Percentiles rank a stretch among this genome's conserved stretches.
phyloP scores from a whole-genome alignment of 53 echinoderm and acorn worm species.

The Holothuria leucospilota region DNA sequence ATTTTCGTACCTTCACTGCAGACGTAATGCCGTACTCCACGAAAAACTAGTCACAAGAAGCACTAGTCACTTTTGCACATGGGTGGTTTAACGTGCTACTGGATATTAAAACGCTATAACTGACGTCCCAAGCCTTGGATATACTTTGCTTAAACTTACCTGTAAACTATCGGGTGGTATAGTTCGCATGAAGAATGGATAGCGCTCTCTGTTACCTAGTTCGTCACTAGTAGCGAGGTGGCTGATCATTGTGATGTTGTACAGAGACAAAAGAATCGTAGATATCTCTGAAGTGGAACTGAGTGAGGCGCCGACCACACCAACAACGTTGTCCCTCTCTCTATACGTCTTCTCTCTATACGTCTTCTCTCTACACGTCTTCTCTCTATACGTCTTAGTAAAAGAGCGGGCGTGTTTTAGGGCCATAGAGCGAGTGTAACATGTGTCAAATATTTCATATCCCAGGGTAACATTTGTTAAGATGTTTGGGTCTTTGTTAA shows the following conservation, averaged over 20 bases:
- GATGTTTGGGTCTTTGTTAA: slow-evolving; percentile 23
- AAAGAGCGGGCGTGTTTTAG: slow-evolving; percentile 51
- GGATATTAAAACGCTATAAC: too few species aligned
- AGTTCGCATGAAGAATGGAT: slow-evolving; percentile 88
- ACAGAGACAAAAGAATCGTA: slow-evolving; percentile 77
- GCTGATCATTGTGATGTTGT: slow-evolving; percentile 84
- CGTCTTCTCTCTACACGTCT: too few species aligned
- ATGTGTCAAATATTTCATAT: slow-evolving; percentile 73
- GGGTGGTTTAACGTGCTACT: too few species aligned
- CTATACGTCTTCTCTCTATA: too few species aligned
- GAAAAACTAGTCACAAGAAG: too few species aligned
- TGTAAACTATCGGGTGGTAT: slow-evolving; percentile 84
- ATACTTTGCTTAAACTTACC: slow-evolving; percentile 17
- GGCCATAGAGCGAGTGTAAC: slow-evolving; percentile 39
- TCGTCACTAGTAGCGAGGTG: slow-evolving; percentile 92
- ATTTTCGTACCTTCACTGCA: too few species aligned
- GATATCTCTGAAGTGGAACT: slow-evolving; percentile 81
- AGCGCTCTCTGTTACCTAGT: slow-evolving; percentile 71
- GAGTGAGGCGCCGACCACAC: slow-evolving; percentile 86
- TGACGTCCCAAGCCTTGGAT: too few species aligned
- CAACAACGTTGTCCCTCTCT: slow-evolving; percentile 42
- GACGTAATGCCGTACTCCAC: too few species aligned
- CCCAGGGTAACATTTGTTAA: slow-evolving; percentile 50
- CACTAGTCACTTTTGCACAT: too few species aligned
- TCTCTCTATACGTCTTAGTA: slow-evolving; percentile 12